These are phyloP conservation scores for Drosophila aff. DNA, from an alignment of 1,140 invertebrate genomes.

Conservation along the genomic window DNA sequence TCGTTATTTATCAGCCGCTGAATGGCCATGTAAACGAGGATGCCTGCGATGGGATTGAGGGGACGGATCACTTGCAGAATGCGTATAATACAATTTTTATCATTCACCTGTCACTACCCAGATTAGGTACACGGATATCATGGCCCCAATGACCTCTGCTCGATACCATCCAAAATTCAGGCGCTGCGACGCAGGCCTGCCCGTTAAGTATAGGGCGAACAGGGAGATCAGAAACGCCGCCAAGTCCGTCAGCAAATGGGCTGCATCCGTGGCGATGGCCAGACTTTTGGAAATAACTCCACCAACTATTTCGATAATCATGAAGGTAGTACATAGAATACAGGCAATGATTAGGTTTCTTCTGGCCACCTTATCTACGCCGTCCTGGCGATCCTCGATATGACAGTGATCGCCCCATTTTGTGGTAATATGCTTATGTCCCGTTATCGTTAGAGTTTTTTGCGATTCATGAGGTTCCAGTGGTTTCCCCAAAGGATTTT, in stretches of 20 bases:
- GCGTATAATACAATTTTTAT: background rate
- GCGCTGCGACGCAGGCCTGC: conserved; percentile 87
- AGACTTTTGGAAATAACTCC: conserved; percentile 91
- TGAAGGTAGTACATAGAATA: conserved; percentile 87
- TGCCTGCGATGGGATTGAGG: conserved; percentile 83
- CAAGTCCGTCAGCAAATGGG: conserved; percentile 92
- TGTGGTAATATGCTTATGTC: conserved; percentile 49
- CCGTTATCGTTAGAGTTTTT: conserved; percentile 57
- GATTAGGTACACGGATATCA: conserved; percentile 89
- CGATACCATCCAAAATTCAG: conserved; percentile 91
- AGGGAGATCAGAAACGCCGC: conserved; percentile 92
- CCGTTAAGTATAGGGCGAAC: conserved; percentile 89
- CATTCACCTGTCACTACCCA: conserved; percentile 91
- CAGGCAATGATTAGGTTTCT: conserved; percentile 86
- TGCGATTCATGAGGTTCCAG: conserved; percentile 29
- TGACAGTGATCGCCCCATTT: conserved; percentile 89
- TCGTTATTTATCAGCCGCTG: conserved; percentile 89
- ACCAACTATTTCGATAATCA: conserved; percentile 89
- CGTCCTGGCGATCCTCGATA: conserved; percentile 86
- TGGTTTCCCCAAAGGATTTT: background rate
- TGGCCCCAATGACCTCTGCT: conserved; percentile 88
- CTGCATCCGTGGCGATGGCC: conserved; percentile 93
- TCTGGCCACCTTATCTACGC: conserved; percentile 84
- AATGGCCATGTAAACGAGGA: conserved; percentile 93
- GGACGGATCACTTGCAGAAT: background rate